Evolutionary conservation across 2,797 vertebrate species (phyloP).

Genomic region (Pempheris klunzingeri): DNA sequence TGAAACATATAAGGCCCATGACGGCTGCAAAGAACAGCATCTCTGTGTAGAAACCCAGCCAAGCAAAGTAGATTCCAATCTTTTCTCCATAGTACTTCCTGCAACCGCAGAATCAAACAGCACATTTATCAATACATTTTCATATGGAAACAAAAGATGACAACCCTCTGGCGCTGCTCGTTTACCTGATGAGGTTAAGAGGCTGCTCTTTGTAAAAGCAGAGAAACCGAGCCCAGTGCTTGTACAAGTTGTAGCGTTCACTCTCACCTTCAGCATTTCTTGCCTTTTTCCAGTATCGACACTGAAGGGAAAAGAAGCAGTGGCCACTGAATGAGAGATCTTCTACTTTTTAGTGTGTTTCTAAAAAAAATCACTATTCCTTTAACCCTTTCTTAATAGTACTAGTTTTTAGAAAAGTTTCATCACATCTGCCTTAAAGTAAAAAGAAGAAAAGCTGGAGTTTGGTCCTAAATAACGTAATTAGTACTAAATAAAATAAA

Average conservation of each 20-base stretch:
- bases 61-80: slow-evolving; percentile 98
- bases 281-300: slow-evolving; percentile 92
- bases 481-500: neutral
- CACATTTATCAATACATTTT: slow-evolving; percentile 20
- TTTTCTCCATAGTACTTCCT: slow-evolving; percentile 98
- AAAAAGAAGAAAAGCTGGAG: neutral
- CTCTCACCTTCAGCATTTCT: slow-evolving; percentile 87
- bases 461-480: neutral
- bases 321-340: no score
- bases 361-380: neutral
- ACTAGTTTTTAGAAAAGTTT: neutral
- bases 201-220: slow-evolving; percentile 97
- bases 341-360: no score
- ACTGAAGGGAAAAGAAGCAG: slow-evolving; percentile 78
- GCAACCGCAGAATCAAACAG: slow-evolving; percentile 31
- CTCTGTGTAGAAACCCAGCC: slow-evolving; percentile 97
- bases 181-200: slow-evolving; percentile 93
- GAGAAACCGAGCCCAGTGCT: slow-evolving; percentile 92
- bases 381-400: neutral
- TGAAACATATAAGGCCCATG: slow-evolving; percentile 94
- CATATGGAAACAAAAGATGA: neutral
- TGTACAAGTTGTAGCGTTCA: slow-evolving; percentile 90
- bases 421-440: neutral
- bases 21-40: slow-evolving; percentile 95
- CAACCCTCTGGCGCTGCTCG: no score